Base-by-base conservation (phyloP, 1,140 invertebrate species). In the Pseudomyrmex flavicornis region DNA sequence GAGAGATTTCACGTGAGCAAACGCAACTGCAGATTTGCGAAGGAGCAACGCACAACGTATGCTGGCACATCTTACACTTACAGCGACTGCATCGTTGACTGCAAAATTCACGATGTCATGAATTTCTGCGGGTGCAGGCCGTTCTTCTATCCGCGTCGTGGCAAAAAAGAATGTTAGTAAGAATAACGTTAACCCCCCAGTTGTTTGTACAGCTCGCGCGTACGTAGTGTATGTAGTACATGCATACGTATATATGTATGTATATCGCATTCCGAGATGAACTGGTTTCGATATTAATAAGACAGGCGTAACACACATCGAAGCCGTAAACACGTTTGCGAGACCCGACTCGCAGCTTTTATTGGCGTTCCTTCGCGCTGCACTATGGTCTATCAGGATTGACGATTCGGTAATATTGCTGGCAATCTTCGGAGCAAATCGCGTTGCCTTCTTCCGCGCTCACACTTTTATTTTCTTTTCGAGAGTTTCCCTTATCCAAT, bases 1-100 rank as follows among this genome's bases (percentile, higher is more conserved):
- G 13, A 84, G 4, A 9, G 7, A 2, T 91, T 91, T 50, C 15
- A 84, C 1, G 20, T 88, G 0, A 69, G 88, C 15, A 90, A 96
- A 93, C 92, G 95, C 54, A 93, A 95, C 35, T 96, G 96, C 82
- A 91, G 95, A 2, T 96, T 96, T 82, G 74, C 91, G 1, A 91
- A 95, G 66, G 96, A 96, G 75, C 66, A 87, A 12, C 56, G 72
- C 2, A 76, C 87, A 0, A 75, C 91, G 2, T 93, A 92, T 54
- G 89, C 90, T 2, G 85, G 91, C 0, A 52, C n/a, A 5, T 20
- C 35, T 13, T 96, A 96, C 85, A 95, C 95, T 17, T 95, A 95
- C 85, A 96, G 95, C 85, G 93, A 95, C 58, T 96, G 96, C 84
- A 93, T 96, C 5, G 92, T 95, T 1, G 91, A 94, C 22, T 96